Conservation (phyloP, 2,888 invertebrate genomes). For the Nemurella pictetii region DNA sequence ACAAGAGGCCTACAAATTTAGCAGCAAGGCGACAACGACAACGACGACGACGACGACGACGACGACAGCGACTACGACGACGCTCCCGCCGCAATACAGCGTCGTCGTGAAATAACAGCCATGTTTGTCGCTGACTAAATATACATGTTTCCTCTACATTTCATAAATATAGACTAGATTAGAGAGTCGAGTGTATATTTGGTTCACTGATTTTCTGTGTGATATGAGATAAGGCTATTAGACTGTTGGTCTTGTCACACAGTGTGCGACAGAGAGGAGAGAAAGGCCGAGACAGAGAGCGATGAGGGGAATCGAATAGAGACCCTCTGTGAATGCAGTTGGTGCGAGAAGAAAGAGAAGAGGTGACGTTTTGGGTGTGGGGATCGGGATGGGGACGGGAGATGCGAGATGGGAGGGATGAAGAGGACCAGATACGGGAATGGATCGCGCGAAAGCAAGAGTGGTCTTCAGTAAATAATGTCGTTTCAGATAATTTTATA, state of each 20-base stretch:
- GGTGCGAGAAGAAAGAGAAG: background rate
- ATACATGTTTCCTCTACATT: background rate
- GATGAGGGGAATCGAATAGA: background rate
- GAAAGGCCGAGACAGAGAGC: background rate
- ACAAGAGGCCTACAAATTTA: background rate
- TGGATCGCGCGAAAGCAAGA: background rate
- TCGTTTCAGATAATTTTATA: background rate
- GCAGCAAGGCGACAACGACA: background rate
- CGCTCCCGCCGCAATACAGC: background rate
- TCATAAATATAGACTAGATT: background rate
- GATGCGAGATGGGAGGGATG: background rate
- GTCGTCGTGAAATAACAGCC: background rate
- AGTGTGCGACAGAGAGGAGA: background rate
- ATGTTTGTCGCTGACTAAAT: background rate
- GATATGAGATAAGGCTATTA: background rate
- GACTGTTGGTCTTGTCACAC: background rate
- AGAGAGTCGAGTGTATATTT: background rate
- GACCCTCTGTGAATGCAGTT: background rate
- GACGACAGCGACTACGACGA: background rate
- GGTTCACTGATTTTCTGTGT: background rate
- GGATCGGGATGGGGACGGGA: background rate
- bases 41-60: background rate
- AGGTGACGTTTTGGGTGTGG: background rate
- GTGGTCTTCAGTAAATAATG: background rate
- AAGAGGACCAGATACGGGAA: too few species aligned